Conservation (phyloP, 1,140 invertebrate species). For the Helicorthomorpha holstii region DNA sequence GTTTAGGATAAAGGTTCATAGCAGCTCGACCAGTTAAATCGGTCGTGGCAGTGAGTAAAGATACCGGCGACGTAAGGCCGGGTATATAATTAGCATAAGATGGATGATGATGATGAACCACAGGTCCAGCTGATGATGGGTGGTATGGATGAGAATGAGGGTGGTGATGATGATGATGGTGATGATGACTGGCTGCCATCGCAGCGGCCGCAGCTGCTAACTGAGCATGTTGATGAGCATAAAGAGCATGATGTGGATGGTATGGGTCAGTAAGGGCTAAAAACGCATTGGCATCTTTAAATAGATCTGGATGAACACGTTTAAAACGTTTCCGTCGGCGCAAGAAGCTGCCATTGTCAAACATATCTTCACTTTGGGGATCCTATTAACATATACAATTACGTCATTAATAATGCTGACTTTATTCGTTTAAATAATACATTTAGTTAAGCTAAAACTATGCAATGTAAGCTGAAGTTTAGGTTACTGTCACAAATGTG, state of each 20-base stretch:
- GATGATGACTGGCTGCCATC: not conserved
- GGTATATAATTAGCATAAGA: not conserved
- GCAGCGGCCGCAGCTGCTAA: not conserved
- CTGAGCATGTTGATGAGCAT: not conserved
- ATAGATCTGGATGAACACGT: slow-evolving; percentile 40
- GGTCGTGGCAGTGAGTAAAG: not conserved
- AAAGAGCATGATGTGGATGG: not conserved
- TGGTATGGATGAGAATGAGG: not conserved
- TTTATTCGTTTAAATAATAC: too few species aligned
- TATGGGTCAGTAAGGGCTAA: not conserved
- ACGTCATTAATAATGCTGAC: too few species aligned
- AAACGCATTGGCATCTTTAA: slow-evolving; percentile 9
- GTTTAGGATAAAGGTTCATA: not conserved
- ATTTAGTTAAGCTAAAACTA: too few species aligned
- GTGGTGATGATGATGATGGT: slow-evolving; percentile 1
- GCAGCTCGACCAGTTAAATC: not conserved
- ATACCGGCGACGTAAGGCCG: not conserved
- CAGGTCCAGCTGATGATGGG: not conserved
- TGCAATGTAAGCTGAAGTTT: too few species aligned
- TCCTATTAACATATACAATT: too few species aligned
- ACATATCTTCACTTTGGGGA: slow-evolving; percentile 95
- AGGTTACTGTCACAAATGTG: too few species aligned
- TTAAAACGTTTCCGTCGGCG: slow-evolving; percentile 89
- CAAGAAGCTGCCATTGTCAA: slow-evolving; percentile 96
- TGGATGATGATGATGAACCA: not conserved